A percentile compares a stretch with the other conserved stretches of the same genome.
These are phyloP conservation scores for Diphyllodes magnificus DNA, from an alignment of 2,113 vertebrate genomes.

Conservation along the genomic window DNA sequence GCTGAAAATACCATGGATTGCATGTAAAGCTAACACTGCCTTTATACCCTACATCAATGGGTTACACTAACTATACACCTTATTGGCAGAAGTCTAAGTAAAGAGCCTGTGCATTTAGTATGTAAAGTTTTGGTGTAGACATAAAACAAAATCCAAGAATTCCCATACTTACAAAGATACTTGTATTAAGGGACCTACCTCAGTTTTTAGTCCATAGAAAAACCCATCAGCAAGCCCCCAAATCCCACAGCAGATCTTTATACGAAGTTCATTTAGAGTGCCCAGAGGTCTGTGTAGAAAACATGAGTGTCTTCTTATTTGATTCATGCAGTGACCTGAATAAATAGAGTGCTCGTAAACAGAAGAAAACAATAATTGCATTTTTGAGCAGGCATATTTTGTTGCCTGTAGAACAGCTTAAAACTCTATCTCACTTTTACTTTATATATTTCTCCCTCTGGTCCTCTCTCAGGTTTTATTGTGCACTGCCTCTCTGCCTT, in stretches of 20 bases:
- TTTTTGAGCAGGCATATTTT: constrained; percentile 2
- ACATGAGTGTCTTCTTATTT: background rate
- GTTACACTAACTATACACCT: background rate
- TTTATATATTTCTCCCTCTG: background rate
- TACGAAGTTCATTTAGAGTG: background rate
- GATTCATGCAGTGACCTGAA: constrained; percentile 26
- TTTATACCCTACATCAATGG: background rate
- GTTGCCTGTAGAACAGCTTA: background rate
- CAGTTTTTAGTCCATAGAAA: background rate
- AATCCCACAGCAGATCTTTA: background rate
- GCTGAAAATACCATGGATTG: background rate
- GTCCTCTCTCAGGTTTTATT: background rate
- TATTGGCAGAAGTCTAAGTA: background rate
- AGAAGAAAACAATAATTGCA: background rate
- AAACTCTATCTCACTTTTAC: background rate
- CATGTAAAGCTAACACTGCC: background rate
- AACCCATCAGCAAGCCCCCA: background rate
- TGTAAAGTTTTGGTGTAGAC: background rate
- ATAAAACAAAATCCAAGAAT: background rate
- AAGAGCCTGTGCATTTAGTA: background rate
- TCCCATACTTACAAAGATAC: background rate
- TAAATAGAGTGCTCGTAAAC: background rate
- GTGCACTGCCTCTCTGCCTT: background rate
- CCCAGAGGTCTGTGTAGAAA: background rate
- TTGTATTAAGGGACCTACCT: background rate